phyloP scores from a whole-genome alignment of 2,888 invertebrate genomes.

The Cheilosia urbana region DNA sequence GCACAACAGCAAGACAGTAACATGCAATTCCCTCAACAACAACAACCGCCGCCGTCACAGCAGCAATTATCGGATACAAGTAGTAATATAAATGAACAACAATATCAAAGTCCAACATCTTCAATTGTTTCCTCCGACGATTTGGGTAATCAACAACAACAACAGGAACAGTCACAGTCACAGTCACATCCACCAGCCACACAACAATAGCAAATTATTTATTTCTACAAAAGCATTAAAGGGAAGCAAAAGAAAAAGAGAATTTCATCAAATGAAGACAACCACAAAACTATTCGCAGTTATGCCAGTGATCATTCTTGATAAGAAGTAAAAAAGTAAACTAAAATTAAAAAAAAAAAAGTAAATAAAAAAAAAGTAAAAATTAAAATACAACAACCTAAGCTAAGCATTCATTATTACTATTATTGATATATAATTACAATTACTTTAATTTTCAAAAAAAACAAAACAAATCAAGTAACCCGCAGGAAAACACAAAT shows the following conservation, averaged over 20 bases:
- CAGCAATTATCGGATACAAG: conserved; percentile 52
- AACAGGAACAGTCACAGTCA: conserved; percentile 26
- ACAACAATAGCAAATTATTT: conserved; percentile 72
- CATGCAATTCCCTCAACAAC: conserved; percentile 45
- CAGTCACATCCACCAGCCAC: conserved; percentile 59
- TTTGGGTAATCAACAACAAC: conserved; percentile 42
- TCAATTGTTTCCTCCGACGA: conserved; percentile 52
- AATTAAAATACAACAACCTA: conserved; percentile 59
- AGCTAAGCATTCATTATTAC: conserved; percentile 71
- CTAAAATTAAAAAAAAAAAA: conserved; percentile 34
- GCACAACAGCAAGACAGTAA: conserved; percentile 55
- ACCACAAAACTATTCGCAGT: conserved; percentile 70
- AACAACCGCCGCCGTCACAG: conserved; percentile 48
- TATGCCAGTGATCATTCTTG: conserved; percentile 75
- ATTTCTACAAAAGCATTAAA: conserved; percentile 62
- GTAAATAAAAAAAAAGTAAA: conserved; percentile 29
- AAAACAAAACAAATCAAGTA: background rate
- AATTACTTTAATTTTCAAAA: conserved; percentile 51
- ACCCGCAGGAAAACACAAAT: conserved; percentile 47
- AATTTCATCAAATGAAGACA: conserved; percentile 70
- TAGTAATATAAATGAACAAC: conserved; percentile 58
- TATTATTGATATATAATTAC: conserved; percentile 64
- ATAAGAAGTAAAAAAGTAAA: conserved; percentile 66
- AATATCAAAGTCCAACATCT: conserved; percentile 61
- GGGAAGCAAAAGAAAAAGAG: conserved; percentile 32